Evolutionary conservation across 2,113 vertebrate genomes (phyloP).

Genomic region (Lepus europaeus): DNA sequence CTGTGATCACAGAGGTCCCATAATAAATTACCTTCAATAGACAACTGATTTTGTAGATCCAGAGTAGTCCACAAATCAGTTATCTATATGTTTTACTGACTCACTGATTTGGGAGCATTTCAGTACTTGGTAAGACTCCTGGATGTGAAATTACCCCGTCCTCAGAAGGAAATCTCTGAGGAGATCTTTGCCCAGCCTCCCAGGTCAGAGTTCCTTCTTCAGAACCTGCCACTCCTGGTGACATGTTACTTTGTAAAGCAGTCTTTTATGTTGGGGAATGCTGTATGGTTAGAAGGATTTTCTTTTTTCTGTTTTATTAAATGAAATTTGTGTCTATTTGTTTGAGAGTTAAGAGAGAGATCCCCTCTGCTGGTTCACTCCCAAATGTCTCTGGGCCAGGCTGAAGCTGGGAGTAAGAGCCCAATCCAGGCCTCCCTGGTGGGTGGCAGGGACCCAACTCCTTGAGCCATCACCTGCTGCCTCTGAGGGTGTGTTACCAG

Average conservation of each 20-base stretch:
- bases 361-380: too few species aligned
- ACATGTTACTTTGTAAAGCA: not conserved
- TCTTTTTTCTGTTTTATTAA: too few species aligned
- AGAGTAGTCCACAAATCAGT: not conserved
- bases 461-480: too few species aligned
- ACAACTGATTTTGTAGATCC: not conserved
- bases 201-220: not conserved
- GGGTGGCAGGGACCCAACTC: too few species aligned
- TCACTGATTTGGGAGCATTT: slow-evolving; percentile 39
- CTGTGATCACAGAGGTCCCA: not conserved
- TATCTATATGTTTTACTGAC: not conserved
- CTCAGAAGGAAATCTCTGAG: not conserved
- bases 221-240: not conserved
- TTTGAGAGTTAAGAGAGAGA: too few species aligned
- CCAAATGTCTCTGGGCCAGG: too few species aligned
- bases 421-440: too few species aligned
- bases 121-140: not conserved
- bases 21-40: not conserved
- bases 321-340: too few species aligned
- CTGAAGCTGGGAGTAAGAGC: too few species aligned
- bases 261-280: too few species aligned
- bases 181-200: not conserved
- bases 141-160: not conserved
- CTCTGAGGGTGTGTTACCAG: too few species aligned
- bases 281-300: too few species aligned